Conservation (phyloP, 1,140 invertebrate genomes). For the Lepidostoma basale region DNA sequence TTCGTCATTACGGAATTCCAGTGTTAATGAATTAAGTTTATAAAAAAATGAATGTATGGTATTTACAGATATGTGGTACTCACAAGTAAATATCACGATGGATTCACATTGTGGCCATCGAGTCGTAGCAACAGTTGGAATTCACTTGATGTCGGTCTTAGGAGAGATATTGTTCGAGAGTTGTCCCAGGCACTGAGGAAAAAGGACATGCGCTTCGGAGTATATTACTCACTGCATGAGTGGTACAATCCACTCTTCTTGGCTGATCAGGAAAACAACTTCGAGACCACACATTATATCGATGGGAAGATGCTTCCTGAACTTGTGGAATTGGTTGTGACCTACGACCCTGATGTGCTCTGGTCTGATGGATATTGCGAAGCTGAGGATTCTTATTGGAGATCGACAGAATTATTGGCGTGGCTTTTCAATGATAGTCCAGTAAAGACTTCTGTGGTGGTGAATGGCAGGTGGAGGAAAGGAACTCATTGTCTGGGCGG, state of each 20-base stretch:
- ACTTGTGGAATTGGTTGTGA: constrained; percentile 73
- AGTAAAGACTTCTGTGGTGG: constrained; percentile 85
- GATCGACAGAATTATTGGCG: constrained; percentile 78
- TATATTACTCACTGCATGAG: constrained; percentile 90
- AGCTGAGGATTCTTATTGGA: constrained; percentile 80
- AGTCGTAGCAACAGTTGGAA: constrained; percentile 90
- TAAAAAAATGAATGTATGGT: constrained; percentile 20
- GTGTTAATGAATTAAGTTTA: no score
- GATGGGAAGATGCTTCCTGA: constrained; percentile 75
- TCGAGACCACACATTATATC: constrained; percentile 70
- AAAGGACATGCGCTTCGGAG: constrained; percentile 76
- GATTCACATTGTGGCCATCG: constrained; percentile 89
- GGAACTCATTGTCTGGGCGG: constrained; percentile 85
- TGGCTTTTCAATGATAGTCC: constrained; percentile 97
- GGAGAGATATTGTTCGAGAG: constrained; percentile 81
- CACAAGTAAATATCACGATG: constrained; percentile 94
- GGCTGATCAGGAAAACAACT: constrained; percentile 73
- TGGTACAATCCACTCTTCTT: constrained; percentile 90
- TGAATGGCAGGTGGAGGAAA: constrained; percentile 87
- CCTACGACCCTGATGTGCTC: constrained; percentile 86
- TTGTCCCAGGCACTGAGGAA: constrained; percentile 72
- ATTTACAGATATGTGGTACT: constrained; percentile 80
- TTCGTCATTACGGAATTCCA: no score
- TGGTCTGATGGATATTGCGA: constrained; percentile 97
- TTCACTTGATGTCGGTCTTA: constrained; percentile 82